Conservation (phyloP, 2,888 invertebrate species). For the Athrips mouffetella region DNA sequence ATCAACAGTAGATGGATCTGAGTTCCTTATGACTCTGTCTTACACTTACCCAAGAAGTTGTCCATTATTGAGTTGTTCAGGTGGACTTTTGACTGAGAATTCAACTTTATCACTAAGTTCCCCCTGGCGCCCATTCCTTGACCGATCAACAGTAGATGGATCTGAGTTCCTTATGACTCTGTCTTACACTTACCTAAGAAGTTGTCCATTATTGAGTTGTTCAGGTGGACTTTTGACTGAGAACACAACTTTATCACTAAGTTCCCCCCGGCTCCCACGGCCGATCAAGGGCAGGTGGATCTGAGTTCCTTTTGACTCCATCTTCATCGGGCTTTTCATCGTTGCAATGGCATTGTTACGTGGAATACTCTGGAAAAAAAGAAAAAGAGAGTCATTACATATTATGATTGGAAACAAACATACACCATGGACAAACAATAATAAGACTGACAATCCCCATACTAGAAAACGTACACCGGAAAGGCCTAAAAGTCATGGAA, state of each 20-base stretch:
- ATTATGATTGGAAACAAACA: too few species aligned
- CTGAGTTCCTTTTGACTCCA: constrained; percentile 76
- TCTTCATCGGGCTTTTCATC: constrained; percentile 66
- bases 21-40: too few species aligned
- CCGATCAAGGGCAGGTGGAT: constrained; percentile 72
- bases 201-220: constrained; percentile 83
- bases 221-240: constrained; percentile 70
- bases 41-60: constrained; percentile 79
- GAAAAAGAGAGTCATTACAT: not conserved
- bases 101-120: constrained; percentile 67
- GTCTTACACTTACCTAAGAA: too few species aligned
- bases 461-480: too few species aligned
- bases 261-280: constrained; percentile 65
- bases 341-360: constrained; percentile 58
- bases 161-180: constrained; percentile 76
- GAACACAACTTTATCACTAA: constrained; percentile 67
- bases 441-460: too few species aligned
- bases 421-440: too few species aligned
- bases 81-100: constrained; percentile 62
- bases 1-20: not conserved
- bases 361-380: constrained; percentile 48
- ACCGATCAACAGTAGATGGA: constrained; percentile 68
- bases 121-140: constrained; percentile 66
- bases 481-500: too few species aligned
- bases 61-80: constrained; percentile 83